Evolutionary conservation across 1,140 invertebrate species (phyloP).

Genomic region (Phenacoccus solenopsis): DNA sequence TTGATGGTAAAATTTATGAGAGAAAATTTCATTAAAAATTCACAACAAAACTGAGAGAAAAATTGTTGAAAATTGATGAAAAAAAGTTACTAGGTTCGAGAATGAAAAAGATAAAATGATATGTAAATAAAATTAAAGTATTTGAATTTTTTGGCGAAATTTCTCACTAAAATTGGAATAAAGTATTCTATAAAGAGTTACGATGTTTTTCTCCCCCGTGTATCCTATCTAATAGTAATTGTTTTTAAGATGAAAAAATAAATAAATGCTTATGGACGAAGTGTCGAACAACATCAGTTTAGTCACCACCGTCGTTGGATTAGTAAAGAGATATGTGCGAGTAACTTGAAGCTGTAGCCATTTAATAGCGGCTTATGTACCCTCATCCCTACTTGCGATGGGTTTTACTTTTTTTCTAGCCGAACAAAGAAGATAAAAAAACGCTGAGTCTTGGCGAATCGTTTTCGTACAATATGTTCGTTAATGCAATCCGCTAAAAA

Average conservation of each 20-base stretch:
- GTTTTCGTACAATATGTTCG: conserved; percentile 10
- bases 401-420: background rate
- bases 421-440: conserved; percentile 5
- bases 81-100: no score
- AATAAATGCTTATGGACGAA: background rate
- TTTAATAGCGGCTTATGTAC: background rate
- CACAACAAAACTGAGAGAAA: no score
- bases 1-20: no score
- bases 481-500: background rate
- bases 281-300: background rate
- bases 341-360: background rate
- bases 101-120: no score
- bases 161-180: background rate
- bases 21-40: no score
- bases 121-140: background rate
- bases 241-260: background rate
- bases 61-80: no score
- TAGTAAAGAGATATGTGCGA: conserved; percentile 1
- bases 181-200: background rate
- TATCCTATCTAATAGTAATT: background rate
- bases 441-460: background rate
- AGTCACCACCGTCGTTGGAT: conserved; percentile 9
- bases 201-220: background rate
- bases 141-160: background rate
- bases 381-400: background rate